Evolutionary conservation across 2,797 vertebrate genomes (phyloP).

Genomic region (Crenichthys baileyi): DNA sequence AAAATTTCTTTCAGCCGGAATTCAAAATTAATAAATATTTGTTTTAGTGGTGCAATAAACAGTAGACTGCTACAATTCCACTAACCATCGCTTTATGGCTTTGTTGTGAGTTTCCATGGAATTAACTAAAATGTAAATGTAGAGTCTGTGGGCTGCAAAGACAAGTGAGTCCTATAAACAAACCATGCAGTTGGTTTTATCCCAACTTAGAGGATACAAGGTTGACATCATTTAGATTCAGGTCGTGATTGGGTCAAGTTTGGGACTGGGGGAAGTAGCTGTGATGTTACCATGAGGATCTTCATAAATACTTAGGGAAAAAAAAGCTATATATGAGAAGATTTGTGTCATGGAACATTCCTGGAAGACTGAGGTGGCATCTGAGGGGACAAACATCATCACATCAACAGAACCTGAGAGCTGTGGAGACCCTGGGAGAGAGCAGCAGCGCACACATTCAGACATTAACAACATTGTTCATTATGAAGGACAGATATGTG

Average conservation of each 20-base stretch:
- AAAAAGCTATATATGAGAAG: constrained; percentile 5
- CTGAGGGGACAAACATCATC: constrained; percentile 62
- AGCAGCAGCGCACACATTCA: constrained; percentile 45
- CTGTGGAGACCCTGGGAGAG: constrained; percentile 76
- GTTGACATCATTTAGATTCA: constrained; percentile 1
- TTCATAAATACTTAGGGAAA: neutral
- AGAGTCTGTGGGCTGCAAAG: constrained; percentile 1
- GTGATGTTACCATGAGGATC: neutral
- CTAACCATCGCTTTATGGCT: constrained; percentile 53
- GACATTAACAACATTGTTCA: constrained; percentile 16
- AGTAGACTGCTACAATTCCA: neutral
- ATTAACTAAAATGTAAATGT: constrained; percentile 17
- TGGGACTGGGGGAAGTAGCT: neutral
- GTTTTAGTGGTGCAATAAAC: neutral
- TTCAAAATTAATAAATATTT: no score
- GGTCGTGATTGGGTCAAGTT: neutral
- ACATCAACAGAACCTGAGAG: constrained; percentile 76
- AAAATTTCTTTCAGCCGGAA: no score
- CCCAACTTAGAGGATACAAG: neutral
- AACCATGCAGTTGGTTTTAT: constrained; percentile 60
- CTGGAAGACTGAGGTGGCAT: constrained; percentile 76
- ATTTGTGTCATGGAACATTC: constrained; percentile 28
- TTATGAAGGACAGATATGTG: constrained; percentile 43
- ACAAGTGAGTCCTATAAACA: constrained; percentile 50
- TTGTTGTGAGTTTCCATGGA: constrained; percentile 44